Conservation (phyloP, 2,888 invertebrate species). For the Meloe dianella region DNA sequence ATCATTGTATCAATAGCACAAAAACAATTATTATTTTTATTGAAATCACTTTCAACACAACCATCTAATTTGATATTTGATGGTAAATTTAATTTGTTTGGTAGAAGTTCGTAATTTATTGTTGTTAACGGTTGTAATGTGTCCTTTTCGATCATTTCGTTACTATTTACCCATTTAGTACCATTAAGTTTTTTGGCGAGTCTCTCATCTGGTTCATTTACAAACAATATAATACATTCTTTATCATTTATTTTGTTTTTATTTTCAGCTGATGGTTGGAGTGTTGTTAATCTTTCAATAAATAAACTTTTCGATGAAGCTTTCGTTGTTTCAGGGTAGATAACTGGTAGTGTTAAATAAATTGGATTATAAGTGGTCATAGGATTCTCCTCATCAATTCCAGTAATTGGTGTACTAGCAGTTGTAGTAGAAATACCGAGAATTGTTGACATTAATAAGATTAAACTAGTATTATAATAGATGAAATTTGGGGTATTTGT, state of each 20-base stretch:
- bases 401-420: conserved; percentile 12
- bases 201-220: conserved; percentile 16
- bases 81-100: conserved; percentile 16
- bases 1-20: conserved; percentile 45
- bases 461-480: conserved; percentile 20
- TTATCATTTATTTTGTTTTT: conserved; percentile 11
- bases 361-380: conserved; percentile 20
- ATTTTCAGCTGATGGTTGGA: background rate
- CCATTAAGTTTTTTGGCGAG: conserved; percentile 22
- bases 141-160: background rate
- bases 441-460: conserved; percentile 24
- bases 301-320: background rate
- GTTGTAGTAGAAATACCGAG: conserved; percentile 16
- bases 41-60: conserved; percentile 44
- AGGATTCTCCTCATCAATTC: background rate
- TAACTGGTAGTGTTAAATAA: conserved; percentile 26
- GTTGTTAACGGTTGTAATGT: background rate
- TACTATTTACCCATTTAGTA: conserved; percentile 19
- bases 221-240: conserved; percentile 22
- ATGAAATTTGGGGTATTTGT: conserved; percentile 12
- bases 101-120: conserved; percentile 12
- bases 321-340: conserved; percentile 13
- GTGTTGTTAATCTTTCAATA: background rate
- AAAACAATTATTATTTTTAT: conserved; percentile 42
- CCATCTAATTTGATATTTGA: conserved; percentile 24